Percentiles rank a stretch among this genome's conserved stretches.
Conservation (phyloP, 2,797 vertebrate genomes). For the Neosilurus hyrtlii region DNA sequence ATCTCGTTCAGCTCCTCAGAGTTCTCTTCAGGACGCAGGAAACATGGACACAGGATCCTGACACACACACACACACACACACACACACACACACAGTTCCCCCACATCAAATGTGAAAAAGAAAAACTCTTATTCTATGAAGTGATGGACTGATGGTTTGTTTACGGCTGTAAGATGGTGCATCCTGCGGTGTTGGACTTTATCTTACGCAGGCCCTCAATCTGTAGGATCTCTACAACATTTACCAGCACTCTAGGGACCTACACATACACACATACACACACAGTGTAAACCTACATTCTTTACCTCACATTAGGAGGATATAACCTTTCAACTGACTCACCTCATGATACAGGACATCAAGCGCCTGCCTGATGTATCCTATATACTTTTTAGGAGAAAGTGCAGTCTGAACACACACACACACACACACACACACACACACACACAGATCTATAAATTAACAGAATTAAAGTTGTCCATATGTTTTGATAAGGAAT, state of each 20-base stretch:
- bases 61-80: constrained; percentile 25
- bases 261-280: constrained; percentile 62
- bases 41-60: constrained; percentile 82
- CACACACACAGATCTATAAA: constrained; percentile 9
- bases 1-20: constrained; percentile 78
- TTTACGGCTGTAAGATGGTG: constrained; percentile 72
- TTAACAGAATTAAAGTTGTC: not conserved
- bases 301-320: not conserved
- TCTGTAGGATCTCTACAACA: constrained; percentile 80
- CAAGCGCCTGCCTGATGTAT: constrained; percentile 47
- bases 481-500: not conserved
- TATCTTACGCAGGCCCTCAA: constrained; percentile 75
- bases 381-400: constrained; percentile 43
- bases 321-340: constrained; percentile 14
- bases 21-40: constrained; percentile 70
- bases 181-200: constrained; percentile 72
- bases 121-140: not conserved
- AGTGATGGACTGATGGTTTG: constrained; percentile 7
- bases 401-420: constrained; percentile 52
- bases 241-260: constrained; percentile 85
- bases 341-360: constrained; percentile 48
- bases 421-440: constrained; percentile 23
- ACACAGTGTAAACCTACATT: constrained; percentile 17
- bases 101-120: not conserved
- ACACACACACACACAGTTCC: not conserved